Base-by-base conservation (phyloP, 2,888 invertebrate genomes). In the Pristionchus arcanus region DNA sequence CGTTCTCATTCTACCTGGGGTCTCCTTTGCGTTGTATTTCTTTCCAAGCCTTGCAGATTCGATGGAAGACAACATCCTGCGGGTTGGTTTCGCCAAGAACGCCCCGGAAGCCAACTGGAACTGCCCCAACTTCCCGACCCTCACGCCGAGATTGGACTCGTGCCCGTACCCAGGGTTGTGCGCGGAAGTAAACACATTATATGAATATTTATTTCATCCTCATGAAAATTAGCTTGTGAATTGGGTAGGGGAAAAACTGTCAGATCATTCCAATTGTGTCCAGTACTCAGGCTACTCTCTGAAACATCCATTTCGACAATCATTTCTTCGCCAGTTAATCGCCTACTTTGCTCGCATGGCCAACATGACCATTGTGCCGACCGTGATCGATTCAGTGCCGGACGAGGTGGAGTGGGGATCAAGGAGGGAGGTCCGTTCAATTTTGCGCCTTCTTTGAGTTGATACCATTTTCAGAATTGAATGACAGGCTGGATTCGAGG, bases 141-240 rank as follows among this genome's bases (percentile, higher is more conserved):
- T 87, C 4, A 42, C 37, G 5, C 87, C 87, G 2, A 9, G 87
- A 25, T 9, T 87, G 87, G 15, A n/a, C 13, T 84, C 84, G 9
- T 87, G 87, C 19, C 68, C 87, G 21, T 68, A 66, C 42, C 68
- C 87, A 0, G 87, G 87, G 34, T 13, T 87, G 68, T 87, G 87
- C 34, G 5, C 49, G 0, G 87, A 87, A 49, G 87, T 87, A 2
- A 15, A 25, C 13, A n/a, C n/a, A n/a, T n/a, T n/a, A n/a, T n/a
- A n/a, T n/a, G n/a, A 9, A 49, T 49, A 49, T 49, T 49, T 49
- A 11, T 49, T 9, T 7, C 42, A 13, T 11, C 13, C 13, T 49
- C 42, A 49, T 9, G 42, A 9, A 49, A 49, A 49, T 49, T 49
- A 49, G 42, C 42, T 7, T 49, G 11, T 49, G 11, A 3, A 13